Conservation (phyloP, 2,113 vertebrate species). For the Campylomormyrus numenius region DNA sequence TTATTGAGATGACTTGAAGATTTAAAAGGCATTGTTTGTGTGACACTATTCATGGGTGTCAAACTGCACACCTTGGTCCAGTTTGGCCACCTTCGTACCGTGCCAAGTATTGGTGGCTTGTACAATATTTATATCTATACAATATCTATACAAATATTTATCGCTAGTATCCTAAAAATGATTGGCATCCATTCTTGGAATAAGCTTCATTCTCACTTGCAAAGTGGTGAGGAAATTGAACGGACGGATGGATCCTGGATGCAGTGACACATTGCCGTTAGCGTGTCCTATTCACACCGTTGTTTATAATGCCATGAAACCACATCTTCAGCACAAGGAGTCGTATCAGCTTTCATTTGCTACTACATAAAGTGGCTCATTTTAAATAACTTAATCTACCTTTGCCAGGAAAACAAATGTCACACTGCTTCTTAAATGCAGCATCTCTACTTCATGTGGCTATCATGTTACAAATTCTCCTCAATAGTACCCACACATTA, state of each 20-base stretch:
- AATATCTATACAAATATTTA: neutral
- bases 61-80: neutral
- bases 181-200: neutral
- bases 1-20: neutral
- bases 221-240: neutral
- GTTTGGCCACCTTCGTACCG: neutral
- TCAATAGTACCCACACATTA: neutral
- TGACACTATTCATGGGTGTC: neutral
- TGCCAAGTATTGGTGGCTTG: neutral
- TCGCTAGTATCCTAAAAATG: neutral
- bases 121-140: neutral
- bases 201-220: neutral
- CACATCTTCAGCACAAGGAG: constrained; percentile 7
- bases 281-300: neutral
- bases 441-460: neutral
- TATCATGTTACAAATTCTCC: neutral
- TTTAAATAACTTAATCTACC: constrained; percentile 13
- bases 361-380: neutral
- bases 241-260: neutral
- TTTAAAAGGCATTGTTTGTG: neutral
- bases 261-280: neutral
- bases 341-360: constrained; percentile 4
- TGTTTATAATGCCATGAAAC: neutral
- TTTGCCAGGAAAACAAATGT: neutral
- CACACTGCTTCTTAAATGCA: neutral